Evolutionary conservation across 2,797 vertebrate species (phyloP).

Genomic region (Sebastes melanostomus): DNA sequence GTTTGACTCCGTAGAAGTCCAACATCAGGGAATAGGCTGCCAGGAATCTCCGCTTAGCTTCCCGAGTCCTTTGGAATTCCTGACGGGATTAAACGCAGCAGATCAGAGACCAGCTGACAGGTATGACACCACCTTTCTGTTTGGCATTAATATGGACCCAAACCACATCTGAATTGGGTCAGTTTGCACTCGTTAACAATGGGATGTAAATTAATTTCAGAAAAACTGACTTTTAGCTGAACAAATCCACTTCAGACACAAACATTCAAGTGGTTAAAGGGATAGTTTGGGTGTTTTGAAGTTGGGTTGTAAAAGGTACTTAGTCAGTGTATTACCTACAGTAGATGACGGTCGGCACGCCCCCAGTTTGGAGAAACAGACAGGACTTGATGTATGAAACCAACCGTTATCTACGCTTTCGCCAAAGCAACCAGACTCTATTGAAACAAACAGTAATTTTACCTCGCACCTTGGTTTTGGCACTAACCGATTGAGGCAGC

Average conservation of each 20-base stretch:
- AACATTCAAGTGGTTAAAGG: not conserved
- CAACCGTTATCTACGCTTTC: too few relatives aligned
- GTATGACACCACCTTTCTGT: not conserved
- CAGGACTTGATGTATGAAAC: too few relatives aligned
- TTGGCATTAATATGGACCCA: not conserved
- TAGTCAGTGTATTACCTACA: too few relatives aligned
- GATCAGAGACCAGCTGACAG: constrained; percentile 2
- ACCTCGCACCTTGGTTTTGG: accelerated
- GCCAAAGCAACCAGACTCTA: too few relatives aligned
- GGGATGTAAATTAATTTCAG: not conserved
- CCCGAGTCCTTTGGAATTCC: constrained; percentile 98
- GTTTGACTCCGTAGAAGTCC: constrained; percentile 97
- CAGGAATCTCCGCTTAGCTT: constrained; percentile 93
- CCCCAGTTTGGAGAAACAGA: too few relatives aligned
- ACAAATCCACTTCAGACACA: not conserved
- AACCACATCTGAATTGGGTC: not conserved
- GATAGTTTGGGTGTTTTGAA: too few relatives aligned
- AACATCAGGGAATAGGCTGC: constrained; percentile 96
- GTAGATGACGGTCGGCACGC: too few relatives aligned
- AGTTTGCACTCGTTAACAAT: not conserved
- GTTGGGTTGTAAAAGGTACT: too few relatives aligned
- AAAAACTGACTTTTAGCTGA: accelerated
- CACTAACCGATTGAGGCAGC: too few relatives aligned
- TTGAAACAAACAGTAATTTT: too few relatives aligned
- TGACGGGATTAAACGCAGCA: constrained; percentile 59